These are phyloP conservation scores for Glaucomys volans DNA, from an alignment of 2,113 vertebrate species.

Conservation along the genomic window DNA sequence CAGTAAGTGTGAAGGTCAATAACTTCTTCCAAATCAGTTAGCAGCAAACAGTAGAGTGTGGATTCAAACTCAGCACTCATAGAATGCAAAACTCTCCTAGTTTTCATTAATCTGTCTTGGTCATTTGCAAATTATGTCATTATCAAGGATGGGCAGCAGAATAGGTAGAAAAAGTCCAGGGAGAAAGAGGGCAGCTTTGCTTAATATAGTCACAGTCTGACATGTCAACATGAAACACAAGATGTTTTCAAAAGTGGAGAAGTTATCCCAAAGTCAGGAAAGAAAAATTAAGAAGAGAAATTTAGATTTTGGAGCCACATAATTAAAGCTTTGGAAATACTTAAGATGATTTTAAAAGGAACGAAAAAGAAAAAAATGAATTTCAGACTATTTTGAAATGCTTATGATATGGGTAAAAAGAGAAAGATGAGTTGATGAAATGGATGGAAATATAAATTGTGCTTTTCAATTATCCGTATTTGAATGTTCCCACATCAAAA, in stretches of 20 bases:
- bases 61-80: not conserved
- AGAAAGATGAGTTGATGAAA: conserved; percentile 30
- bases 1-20: not conserved
- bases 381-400: conserved; percentile 38
- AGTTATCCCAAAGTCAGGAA: not conserved
- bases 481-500: conserved; percentile 5
- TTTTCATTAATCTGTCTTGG: not conserved
- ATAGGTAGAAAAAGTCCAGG: not conserved
- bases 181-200: not conserved
- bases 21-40: not conserved
- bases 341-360: conserved; percentile 21
- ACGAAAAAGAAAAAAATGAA: not conserved
- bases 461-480: not conserved
- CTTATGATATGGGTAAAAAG: not conserved
- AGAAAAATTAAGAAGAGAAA: not conserved
- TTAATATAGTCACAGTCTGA: not conserved
- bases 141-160: not conserved
- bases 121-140: not conserved
- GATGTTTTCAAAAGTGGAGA: not conserved
- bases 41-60: not conserved
- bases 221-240: not conserved
- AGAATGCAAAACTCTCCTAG: not conserved
- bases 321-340: conserved; percentile 29
- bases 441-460: not conserved
- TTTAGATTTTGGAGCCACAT: not conserved